phyloP scores from a whole-genome alignment of 2,888 invertebrate species.

The Entomobrya multifasciata region DNA sequence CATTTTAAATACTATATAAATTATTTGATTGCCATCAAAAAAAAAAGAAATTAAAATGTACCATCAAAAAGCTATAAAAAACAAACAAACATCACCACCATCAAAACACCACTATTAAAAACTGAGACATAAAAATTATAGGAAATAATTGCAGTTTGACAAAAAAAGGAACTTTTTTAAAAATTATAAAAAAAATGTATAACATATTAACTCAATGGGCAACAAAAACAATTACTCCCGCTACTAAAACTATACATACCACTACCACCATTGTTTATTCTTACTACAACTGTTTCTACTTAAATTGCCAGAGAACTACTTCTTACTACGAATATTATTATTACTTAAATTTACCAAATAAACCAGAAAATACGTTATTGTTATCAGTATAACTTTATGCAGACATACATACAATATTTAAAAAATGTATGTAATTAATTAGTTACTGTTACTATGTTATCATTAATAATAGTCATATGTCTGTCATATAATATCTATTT shows the following conservation, averaged over 20 bases:
- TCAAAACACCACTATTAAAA: background rate
- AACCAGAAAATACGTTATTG: background rate
- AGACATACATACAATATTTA: background rate
- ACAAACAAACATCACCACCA: background rate
- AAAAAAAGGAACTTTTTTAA: background rate
- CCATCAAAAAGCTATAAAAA: background rate
- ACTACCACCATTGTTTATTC: conserved; percentile 23
- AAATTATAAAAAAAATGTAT: conserved; percentile 1
- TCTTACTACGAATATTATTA: no score
- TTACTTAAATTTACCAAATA: no score
- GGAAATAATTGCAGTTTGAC: conserved; percentile 2
- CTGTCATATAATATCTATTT: no score
- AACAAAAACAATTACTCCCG: background rate
- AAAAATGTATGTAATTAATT: background rate
- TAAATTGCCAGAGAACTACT: conserved; percentile 31
- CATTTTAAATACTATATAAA: background rate
- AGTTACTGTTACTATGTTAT: conserved; percentile 23
- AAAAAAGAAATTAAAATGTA: no score
- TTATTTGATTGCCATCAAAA: background rate
- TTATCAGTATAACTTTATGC: conserved; percentile 3
- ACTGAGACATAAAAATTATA: background rate
- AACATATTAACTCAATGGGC: no score
- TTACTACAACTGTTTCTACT: conserved; percentile 29
- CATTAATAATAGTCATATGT: background rate
- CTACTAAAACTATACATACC: no score